A percentile compares a stretch with the other conserved stretches of the same genome.
Conservation (phyloP, 2,797 vertebrate genomes). For the Mareca strepera region DNA sequence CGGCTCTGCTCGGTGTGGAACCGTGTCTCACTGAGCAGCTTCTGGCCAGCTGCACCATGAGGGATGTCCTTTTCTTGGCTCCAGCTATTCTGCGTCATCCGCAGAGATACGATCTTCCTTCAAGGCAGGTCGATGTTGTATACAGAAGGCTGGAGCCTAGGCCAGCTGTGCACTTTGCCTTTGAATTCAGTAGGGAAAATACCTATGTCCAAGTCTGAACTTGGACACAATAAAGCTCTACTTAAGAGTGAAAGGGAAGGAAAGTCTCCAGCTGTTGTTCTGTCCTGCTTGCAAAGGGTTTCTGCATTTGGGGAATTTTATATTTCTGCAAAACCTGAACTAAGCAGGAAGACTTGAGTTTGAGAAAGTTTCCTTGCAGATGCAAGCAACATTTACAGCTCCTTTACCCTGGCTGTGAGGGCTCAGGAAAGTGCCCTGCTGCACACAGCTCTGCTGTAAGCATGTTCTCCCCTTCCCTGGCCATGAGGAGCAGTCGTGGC, state of each 20-base stretch:
- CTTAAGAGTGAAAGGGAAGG: background rate
- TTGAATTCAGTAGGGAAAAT: background rate
- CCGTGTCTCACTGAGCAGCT: background rate
- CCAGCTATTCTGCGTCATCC: background rate
- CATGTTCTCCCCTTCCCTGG: background rate
- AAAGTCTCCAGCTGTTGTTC: background rate
- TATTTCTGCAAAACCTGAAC: background rate
- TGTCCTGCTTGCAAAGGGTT: background rate
- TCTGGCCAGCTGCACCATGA: background rate
- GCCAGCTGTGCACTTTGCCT: conserved; percentile 12
- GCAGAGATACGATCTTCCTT: background rate
- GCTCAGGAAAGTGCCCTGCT: background rate
- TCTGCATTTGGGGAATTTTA: background rate
- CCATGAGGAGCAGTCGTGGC: background rate
- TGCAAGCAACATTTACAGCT: background rate
- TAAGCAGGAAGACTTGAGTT: background rate
- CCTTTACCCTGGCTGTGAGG: background rate
- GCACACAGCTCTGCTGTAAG: background rate
- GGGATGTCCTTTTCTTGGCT: background rate
- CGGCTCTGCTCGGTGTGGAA: accelerated
- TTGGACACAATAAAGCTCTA: accelerated
- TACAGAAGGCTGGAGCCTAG: background rate
- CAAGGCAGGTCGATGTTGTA: background rate
- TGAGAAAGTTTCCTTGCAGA: background rate
- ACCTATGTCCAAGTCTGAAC: background rate